Conservation (phyloP, 2,888 invertebrate genomes). For the Osmoderma eremita region DNA sequence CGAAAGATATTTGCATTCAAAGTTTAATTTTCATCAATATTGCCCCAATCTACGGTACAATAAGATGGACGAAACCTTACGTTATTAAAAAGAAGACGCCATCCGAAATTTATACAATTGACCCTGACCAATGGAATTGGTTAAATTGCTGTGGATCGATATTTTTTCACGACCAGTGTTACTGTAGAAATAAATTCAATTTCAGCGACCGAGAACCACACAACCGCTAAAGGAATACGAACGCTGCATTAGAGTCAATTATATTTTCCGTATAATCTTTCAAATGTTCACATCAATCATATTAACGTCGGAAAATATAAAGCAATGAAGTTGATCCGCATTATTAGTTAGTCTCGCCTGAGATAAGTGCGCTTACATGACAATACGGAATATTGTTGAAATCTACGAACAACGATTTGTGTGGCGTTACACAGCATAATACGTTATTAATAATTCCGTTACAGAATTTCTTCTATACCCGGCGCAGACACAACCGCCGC, state of each 20-base stretch:
- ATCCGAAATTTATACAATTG: no score
- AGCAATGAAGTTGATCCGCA: conserved; percentile 3
- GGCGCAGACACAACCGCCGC: conserved; percentile 1
- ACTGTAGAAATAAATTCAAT: no score
- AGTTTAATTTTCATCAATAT: no score
- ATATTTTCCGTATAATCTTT: not conserved
- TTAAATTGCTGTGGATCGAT: no score
- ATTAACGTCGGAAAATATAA: conserved; percentile 3
- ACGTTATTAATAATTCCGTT: conserved; percentile 4
- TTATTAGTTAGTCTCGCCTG: conserved; percentile 4
- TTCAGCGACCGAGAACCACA: no score
- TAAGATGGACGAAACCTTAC: no score
- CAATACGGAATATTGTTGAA: not conserved
- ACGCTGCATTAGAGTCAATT: conserved; percentile 1
- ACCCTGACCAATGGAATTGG: no score
- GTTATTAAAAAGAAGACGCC: no score
- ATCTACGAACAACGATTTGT: conserved; percentile 1
- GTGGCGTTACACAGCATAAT: conserved; percentile 5
- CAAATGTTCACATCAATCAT: conserved; percentile 10
- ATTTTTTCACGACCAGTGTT: no score
- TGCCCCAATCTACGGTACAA: no score
- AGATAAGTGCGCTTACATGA: not conserved
- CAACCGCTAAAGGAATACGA: not conserved
- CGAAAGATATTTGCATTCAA: no score
- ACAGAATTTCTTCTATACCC: conserved; percentile 2